phyloP scores from a whole-genome alignment of 2,113 vertebrate species.

The Takifugu bimaculatus region DNA sequence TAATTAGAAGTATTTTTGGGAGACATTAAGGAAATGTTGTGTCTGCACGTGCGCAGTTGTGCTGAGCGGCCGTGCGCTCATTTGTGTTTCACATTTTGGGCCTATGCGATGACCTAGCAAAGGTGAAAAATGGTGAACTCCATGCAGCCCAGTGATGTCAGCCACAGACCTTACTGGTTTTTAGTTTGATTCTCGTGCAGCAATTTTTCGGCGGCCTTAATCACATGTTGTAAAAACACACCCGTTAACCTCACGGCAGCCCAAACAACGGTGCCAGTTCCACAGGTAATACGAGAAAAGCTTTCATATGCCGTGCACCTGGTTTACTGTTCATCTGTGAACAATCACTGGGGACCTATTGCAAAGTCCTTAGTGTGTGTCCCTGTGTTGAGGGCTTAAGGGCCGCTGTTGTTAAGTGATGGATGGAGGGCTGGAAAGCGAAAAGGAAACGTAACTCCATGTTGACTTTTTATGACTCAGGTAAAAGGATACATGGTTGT shows the following conservation, averaged over 20 bases:
- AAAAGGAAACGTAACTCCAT: conserved; percentile 31
- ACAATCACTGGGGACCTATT: conserved; percentile 43
- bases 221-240: neutral
- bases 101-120: too few species aligned
- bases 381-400: conserved; percentile 48
- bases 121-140: too few species aligned
- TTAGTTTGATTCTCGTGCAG: neutral
- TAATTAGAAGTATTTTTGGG: too few species aligned
- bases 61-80: too few species aligned
- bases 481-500: conserved; percentile 95
- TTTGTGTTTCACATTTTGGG: too few species aligned
- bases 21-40: too few species aligned
- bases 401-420: conserved; percentile 42
- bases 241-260: conserved; percentile 36
- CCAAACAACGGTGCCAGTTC: conserved; percentile 32
- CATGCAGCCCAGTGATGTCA: too few species aligned
- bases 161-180: neutral
- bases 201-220: neutral
- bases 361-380: conserved; percentile 45
- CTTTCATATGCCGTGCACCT: conserved; percentile 56
- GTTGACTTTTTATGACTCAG: conserved; percentile 43
- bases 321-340: conserved; percentile 58
- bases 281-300: conserved; percentile 43
- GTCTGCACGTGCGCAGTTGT: too few species aligned
- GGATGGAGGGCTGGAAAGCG: conserved; percentile 40